phyloP scores from a whole-genome alignment of 23 tunicate species.

The Halocynthia aurantium region DNA sequence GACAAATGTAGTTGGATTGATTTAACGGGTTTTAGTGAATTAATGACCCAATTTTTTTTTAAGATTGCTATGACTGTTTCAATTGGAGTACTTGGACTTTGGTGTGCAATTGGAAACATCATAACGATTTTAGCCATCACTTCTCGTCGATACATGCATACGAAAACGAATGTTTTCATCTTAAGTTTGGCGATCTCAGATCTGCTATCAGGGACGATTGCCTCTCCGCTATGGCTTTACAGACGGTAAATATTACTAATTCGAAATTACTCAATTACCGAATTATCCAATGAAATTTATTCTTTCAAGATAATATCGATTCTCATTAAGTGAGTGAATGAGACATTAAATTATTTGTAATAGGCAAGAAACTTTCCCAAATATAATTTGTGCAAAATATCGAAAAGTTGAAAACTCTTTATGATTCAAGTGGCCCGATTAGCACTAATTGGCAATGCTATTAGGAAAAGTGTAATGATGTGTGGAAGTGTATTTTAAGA shows the following conservation, averaged over 20 bases:
- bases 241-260: slow-evolving; percentile 2
- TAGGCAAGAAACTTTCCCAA: too few relatives aligned
- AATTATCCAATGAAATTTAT: too few relatives aligned
- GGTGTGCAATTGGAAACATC: slow-evolving; percentile 18
- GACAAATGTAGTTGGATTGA: background rate
- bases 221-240: slow-evolving; percentile 18
- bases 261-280: too few relatives aligned
- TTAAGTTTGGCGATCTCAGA: slow-evolving; percentile 25
- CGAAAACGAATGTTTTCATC: slow-evolving; percentile 20
- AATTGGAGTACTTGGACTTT: slow-evolving; percentile 14
- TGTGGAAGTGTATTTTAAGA: too few relatives aligned
- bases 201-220: slow-evolving; percentile 17
- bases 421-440: too few relatives aligned
- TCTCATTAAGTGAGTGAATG: too few relatives aligned
- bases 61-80: slow-evolving; percentile 24
- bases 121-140: slow-evolving; percentile 20
- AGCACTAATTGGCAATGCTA: too few relatives aligned
- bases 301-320: too few relatives aligned
- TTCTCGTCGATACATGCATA: slow-evolving; percentile 16
- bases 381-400: too few relatives aligned
- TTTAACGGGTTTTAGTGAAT: background rate
- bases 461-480: too few relatives aligned
- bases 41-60: background rate
- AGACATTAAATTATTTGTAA: too few relatives aligned
- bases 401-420: too few relatives aligned